phyloP scores from a whole-genome alignment of 2,888 invertebrate genomes.

The Pediacus dermestoides region DNA sequence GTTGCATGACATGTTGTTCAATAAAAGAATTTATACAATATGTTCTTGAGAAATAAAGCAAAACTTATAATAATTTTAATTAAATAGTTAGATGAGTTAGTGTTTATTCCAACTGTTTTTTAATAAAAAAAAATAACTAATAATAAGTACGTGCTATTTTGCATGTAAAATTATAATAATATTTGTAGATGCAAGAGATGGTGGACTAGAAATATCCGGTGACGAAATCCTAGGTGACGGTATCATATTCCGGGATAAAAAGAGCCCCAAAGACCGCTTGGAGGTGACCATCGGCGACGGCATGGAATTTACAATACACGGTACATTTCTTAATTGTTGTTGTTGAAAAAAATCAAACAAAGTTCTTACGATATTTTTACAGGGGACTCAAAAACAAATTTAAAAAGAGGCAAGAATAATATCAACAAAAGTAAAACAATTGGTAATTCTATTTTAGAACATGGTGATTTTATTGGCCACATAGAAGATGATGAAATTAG shows the following conservation, averaged over 20 bases:
- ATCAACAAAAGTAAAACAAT: conserved; percentile 70
- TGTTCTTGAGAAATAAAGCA: neutral
- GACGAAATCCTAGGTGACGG: conserved; percentile 78
- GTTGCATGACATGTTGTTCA: conserved; percentile 23
- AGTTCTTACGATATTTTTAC: conserved; percentile 40
- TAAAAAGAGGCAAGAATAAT: conserved; percentile 76
- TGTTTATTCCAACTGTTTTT: conserved; percentile 31
- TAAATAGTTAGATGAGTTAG: conserved; percentile 21
- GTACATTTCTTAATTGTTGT: conserved; percentile 43
- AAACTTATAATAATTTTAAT: conserved; percentile 11
- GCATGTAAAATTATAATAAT: conserved; percentile 7
- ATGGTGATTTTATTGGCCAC: conserved; percentile 47
- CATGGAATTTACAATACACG: conserved; percentile 91
- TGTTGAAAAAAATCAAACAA: neutral
- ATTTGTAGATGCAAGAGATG: conserved; percentile 59
- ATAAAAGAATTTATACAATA: conserved; percentile 11
- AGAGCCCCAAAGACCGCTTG: conserved; percentile 79
- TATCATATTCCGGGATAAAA: conserved; percentile 81
- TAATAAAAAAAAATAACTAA: conserved; percentile 7
- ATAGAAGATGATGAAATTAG: conserved; percentile 74
- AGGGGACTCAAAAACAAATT: conserved; percentile 76
- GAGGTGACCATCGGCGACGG: conserved; percentile 91
- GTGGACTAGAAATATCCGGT: conserved; percentile 49
- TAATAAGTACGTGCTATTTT: conserved; percentile 8
- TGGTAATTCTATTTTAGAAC: conserved; percentile 67